Evolutionary conservation across 2,797 vertebrate species (phyloP).

Genomic region (Protonibea diacanthus): DNA sequence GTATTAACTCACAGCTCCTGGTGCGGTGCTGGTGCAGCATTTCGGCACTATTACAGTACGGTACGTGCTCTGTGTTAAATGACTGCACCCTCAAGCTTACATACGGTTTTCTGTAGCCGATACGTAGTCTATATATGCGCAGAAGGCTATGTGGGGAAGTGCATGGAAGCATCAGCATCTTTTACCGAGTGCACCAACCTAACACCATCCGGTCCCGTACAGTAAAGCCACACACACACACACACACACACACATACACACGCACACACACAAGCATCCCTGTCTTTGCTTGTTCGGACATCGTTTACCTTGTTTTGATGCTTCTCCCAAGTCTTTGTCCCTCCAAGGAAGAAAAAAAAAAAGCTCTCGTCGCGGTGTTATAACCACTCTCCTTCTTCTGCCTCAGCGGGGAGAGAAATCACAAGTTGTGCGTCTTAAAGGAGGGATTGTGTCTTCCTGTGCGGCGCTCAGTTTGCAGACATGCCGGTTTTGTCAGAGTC

Average conservation of each 20-base stretch:
- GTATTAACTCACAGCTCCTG: conserved; percentile 47
- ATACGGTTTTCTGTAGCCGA: neutral
- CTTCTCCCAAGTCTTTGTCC: conserved; percentile 54
- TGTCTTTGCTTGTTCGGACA: conserved; percentile 10
- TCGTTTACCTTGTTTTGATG: conserved; percentile 75
- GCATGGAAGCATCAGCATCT: conserved; percentile 36
- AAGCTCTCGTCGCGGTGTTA: conserved; percentile 39
- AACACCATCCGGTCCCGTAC: conserved; percentile 67
- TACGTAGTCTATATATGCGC: neutral
- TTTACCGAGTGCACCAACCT: conserved; percentile 45
- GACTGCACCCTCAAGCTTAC: conserved; percentile 12
- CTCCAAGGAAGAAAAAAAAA: conserved; percentile 19
- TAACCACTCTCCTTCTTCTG: conserved; percentile 32
- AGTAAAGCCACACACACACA: conserved; percentile 31
- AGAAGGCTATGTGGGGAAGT: neutral
- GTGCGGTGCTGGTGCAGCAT: conserved; percentile 52
- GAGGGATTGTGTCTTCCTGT: conserved; percentile 21
- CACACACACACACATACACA: conserved; percentile 23
- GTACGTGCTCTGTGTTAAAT: conserved; percentile 17
- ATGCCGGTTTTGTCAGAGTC: conserved; percentile 76
- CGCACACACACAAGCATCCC: conserved; percentile 36
- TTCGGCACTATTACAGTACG: conserved; percentile 33
- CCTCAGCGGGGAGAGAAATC: conserved; percentile 22
- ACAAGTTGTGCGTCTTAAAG: conserved; percentile 58
- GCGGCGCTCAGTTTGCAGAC: conserved; percentile 70